Percentiles rank a stretch among this genome's conserved stretches.
Evolutionary conservation across 2,113 vertebrate species (phyloP).

Genomic region (Peucedramus taeniatus): DNA sequence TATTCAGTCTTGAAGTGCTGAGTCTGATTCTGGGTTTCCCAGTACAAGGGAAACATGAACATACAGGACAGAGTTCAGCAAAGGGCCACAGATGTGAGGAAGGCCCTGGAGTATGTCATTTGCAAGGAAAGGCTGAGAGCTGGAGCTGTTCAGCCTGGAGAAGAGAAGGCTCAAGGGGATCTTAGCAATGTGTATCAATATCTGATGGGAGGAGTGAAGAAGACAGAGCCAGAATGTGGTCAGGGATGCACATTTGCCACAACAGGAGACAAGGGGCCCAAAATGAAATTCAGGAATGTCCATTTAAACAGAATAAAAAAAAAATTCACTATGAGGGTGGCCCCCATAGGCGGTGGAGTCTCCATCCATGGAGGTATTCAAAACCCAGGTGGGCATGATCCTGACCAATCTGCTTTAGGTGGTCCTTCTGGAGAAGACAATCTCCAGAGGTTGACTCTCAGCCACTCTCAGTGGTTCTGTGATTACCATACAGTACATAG

Average conservation of each 20-base stretch:
- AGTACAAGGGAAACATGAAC: neutral
- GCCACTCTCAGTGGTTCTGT: neutral
- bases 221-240: neutral
- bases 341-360: neutral
- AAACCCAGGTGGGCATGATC: neutral
- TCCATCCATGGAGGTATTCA: neutral
- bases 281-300: neutral
- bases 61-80: neutral
- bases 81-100: neutral
- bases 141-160: neutral
- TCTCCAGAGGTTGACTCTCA: neutral
- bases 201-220: neutral
- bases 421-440: neutral
- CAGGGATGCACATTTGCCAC: neutral
- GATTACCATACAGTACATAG: neutral
- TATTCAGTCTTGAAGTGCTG: neutral
- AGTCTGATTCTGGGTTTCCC: neutral
- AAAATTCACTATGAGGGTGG: fast-evolving
- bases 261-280: neutral
- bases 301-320: neutral
- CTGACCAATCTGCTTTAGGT: neutral
- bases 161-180: neutral
- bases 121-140: neutral
- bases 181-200: neutral
- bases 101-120: neutral